Base-by-base conservation (phyloP, 92 coral and sea anemone genomes). In the Heliopora coerulea region DNA sequence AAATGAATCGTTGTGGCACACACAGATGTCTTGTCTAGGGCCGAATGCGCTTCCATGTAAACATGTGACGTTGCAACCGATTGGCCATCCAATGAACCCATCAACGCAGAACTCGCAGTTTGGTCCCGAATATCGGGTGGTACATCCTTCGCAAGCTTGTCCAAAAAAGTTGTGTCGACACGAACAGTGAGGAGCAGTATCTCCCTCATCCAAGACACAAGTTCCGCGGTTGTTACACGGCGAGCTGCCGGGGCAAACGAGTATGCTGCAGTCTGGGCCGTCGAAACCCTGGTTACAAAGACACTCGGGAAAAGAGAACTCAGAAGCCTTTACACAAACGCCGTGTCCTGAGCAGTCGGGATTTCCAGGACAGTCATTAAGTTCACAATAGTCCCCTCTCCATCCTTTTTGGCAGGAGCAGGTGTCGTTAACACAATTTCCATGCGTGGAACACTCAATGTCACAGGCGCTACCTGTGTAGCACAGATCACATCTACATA, bases 1-100 rank as follows among this genome's bases (percentile, higher is more conserved):
- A 18, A 25, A 61, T 25, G 68, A 37, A 67, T 85, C 88, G 67
- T 85, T 28, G 56, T 89, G 89, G 64, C 97, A 92, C 31, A 73
- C 54, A 49, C 97, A 92, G 27, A 63, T 62, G 75, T 85, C 93
- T 28, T 80, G 80, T 52, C 81, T 82, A 12, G 83, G 84, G 24
- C 91, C 96, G 13, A 93, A 83, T 49, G 87, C 97, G 63, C 87
- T 90, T n/a, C 97, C 97, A 81, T 92, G 96, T 50, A 92, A 96
- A 80, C 97, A 92, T 39, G 84, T 75, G 39, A 89, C 91, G 24
- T 80, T 68, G 75, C 97, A 92, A 48, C 89, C 91, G 15, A 83
- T 81, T 40, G 82, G 78, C 96, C 96, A 92, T 27, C 97, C 97
- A 24, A 92, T 88, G 56, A 82, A 90, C 72, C 86, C 83, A 30